Percentiles rank a stretch among this genome's conserved stretches.
phyloP scores from a whole-genome alignment of 2,888 invertebrate species.

The Polydrusus tereticollis region DNA sequence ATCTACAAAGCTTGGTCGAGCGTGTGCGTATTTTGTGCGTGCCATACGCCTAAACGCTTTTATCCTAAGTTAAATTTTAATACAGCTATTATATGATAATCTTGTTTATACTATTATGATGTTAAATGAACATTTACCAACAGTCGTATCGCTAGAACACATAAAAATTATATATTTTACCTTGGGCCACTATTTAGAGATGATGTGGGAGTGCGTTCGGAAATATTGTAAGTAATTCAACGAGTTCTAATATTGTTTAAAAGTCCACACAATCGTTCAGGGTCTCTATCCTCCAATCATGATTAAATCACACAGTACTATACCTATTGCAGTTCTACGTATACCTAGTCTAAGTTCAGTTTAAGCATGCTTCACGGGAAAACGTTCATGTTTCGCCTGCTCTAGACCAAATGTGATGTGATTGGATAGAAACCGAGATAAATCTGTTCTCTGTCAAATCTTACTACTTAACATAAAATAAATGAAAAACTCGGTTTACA shows the following conservation, averaged over 20 bases:
- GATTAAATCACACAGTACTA: no score
- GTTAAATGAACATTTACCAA: conserved; percentile 16
- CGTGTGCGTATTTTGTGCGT: not conserved
- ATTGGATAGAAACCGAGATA: no score
- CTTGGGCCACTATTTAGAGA: conserved; percentile 26
- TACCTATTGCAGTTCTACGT: no score
- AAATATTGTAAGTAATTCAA: not conserved
- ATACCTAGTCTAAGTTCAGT: no score
- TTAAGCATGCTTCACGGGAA: no score
- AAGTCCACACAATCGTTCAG: not conserved
- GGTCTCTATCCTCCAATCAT: no score
- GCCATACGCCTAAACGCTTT: not conserved
- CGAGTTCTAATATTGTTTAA: not conserved
- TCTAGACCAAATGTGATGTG: no score
- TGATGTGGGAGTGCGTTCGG: conserved; percentile 6
- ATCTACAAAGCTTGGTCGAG: not conserved
- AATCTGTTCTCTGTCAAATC: no score
- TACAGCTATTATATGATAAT: conserved; percentile 15
- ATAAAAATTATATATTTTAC: conserved; percentile 23
- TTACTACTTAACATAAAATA: no score
- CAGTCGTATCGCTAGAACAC: conserved; percentile 17
- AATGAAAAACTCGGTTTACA: no score
- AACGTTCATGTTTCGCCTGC: no score
- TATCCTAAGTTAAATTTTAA: not conserved
- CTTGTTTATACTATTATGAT: conserved; percentile 14